Conservation (phyloP, 2,797 vertebrate genomes). For the Falco biarmicus region DNA sequence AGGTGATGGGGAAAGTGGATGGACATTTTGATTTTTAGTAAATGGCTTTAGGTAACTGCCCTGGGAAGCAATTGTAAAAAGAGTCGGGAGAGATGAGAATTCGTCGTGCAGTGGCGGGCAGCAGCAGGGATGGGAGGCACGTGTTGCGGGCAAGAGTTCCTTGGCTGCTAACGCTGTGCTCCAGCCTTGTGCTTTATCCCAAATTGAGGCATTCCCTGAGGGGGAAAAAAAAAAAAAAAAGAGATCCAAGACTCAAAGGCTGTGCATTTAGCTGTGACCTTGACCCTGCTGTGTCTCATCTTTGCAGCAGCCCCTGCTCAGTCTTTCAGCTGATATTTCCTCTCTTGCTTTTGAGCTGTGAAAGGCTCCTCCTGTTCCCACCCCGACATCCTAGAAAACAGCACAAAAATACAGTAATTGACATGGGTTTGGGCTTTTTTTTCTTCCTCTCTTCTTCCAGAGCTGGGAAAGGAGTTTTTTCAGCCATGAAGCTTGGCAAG, state of each 20-base stretch:
- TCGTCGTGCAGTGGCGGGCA: accelerated
- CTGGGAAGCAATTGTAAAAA: neutral
- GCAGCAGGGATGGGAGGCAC: accelerated
- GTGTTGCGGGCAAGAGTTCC: neutral
- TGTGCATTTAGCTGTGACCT: accelerated
- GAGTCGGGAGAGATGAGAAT: neutral
- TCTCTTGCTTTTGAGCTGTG: neutral
- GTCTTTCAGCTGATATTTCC: neutral
- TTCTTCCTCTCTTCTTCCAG: slow-evolving; percentile 67
- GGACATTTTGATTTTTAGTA: neutral
- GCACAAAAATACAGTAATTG: neutral
- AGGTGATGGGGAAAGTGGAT: neutral
- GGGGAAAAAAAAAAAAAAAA: accelerated
- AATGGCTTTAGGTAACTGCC: neutral
- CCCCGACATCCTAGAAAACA: neutral
- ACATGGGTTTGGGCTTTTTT: neutral
- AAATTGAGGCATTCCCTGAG: neutral
- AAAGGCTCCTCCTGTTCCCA: neutral
- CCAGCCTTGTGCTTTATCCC: neutral
- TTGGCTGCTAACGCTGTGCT: neutral
- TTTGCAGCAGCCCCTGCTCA: neutral
- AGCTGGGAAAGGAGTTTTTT: slow-evolving; percentile 93
- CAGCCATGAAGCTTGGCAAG: slow-evolving; percentile 97
- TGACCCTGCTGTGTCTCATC: neutral
- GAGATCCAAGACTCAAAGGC: neutral